Conservation (phyloP, 2,113 vertebrate species). For the Proteles cristata region DNA sequence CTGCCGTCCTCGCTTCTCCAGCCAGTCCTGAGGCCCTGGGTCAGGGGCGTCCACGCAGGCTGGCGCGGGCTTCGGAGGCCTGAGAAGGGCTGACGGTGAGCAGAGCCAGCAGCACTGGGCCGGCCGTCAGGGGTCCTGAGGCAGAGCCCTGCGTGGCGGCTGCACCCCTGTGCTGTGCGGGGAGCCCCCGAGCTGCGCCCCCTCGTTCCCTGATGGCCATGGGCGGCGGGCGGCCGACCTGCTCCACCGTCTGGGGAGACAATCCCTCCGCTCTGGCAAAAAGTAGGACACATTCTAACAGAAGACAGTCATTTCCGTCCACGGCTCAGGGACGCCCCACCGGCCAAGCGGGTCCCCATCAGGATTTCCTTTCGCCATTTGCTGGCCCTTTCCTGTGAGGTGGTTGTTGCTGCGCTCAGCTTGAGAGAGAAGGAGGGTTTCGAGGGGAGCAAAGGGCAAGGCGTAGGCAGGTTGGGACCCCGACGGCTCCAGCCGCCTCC, state of each 20-base stretch:
- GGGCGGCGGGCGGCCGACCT: fast-evolving
- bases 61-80: background rate
- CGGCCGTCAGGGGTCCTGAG: fast-evolving
- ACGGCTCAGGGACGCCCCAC: background rate
- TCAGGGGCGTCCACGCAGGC: fast-evolving
- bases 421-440: background rate
- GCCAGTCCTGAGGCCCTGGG: background rate
- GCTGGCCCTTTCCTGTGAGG: background rate
- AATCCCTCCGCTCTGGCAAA: background rate
- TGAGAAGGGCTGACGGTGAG: fast-evolving
- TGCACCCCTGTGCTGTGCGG: background rate
- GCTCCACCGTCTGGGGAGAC: background rate
- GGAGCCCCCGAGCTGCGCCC: fast-evolving
- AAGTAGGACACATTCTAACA: background rate
- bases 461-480: too few relatives aligned
- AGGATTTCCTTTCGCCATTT: fast-evolving
- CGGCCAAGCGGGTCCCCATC: fast-evolving
- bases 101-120: background rate
- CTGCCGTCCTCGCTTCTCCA: fast-evolving
- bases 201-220: fast-evolving
- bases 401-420: fast-evolving
- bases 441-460: fast-evolving
- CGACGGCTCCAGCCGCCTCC: fast-evolving
- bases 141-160: background rate
- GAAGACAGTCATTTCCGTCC: fast-evolving